Evolutionary conservation across 2,113 vertebrate genomes (phyloP).

Genomic region (Poeciliopsis occidentalis): DNA sequence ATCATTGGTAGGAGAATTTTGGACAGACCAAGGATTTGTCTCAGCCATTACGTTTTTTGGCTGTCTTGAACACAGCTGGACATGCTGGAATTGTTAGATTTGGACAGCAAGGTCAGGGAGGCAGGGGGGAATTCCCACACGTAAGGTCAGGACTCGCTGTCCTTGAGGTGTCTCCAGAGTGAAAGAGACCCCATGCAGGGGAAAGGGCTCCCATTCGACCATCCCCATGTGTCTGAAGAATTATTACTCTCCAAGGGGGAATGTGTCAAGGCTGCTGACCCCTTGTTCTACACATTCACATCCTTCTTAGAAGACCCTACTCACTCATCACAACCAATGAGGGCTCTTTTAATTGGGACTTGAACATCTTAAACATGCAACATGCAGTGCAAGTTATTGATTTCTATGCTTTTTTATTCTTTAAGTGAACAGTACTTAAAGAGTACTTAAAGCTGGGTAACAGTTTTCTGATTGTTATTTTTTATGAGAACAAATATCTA

Average conservation of each 20-base stretch:
- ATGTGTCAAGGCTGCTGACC: slow-evolving; percentile 62
- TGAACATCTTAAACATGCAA: slow-evolving; percentile 5
- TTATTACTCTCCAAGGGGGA: slow-evolving; percentile 57
- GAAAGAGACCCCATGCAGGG: slow-evolving; percentile 26
- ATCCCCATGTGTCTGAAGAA: slow-evolving; percentile 33
- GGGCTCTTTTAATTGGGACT: background rate
- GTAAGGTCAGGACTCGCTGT: slow-evolving; percentile 39
- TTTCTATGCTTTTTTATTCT: background rate
- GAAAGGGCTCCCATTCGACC: slow-evolving; percentile 28
- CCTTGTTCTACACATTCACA: slow-evolving; percentile 46
- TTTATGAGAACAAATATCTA: background rate
- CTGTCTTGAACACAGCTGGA: background rate
- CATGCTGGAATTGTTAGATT: too few relatives aligned
- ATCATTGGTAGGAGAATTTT: background rate
- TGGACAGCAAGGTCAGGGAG: background rate
- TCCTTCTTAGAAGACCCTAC: slow-evolving; percentile 28
- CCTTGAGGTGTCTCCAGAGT: slow-evolving; percentile 21
- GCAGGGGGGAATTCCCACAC: background rate
- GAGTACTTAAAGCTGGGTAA: background rate
- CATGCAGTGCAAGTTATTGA: background rate
- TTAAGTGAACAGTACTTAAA: too few relatives aligned
- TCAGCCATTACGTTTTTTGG: background rate
- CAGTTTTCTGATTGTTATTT: background rate
- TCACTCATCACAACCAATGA: slow-evolving; percentile 1
- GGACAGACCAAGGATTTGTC: background rate